Conservation (phyloP, 2,113 vertebrate species). For the Willisornis vidua region DNA sequence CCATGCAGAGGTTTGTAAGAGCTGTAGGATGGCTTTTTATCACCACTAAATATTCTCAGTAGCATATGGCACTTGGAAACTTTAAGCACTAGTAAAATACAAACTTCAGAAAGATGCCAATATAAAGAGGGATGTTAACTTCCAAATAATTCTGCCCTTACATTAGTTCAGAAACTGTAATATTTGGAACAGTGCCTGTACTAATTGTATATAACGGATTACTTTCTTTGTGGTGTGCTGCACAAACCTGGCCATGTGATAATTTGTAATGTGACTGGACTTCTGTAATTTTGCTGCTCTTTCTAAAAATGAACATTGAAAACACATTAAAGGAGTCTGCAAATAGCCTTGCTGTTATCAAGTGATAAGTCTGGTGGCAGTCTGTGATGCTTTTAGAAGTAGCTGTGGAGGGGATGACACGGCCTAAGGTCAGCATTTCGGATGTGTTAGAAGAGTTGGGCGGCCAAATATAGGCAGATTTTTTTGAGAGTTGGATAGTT, state of each 20-base stretch:
- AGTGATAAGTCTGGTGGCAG: not conserved
- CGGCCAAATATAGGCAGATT: not conserved
- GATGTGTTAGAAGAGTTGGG: not conserved
- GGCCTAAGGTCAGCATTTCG: fast-evolving
- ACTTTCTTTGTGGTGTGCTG: not conserved
- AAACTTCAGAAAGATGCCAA: not conserved
- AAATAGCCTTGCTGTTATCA: not conserved
- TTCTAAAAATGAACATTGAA: not conserved
- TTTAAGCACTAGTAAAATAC: not conserved
- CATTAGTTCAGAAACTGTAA: not conserved
- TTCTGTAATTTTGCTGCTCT: not conserved
- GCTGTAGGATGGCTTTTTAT: not conserved
- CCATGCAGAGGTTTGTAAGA: not conserved
- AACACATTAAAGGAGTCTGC: not conserved
- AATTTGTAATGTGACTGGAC: not conserved
- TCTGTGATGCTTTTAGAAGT: not conserved
- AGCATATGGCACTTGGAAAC: not conserved
- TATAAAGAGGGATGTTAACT: not conserved
- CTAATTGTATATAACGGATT: fast-evolving
- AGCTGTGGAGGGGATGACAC: not conserved
- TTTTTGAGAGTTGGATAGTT: not conserved
- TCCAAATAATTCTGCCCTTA: not conserved
- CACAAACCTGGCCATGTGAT: not conserved
- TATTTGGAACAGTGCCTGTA: not conserved
- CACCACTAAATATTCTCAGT: not conserved